Base-by-base conservation (phyloP, 2,888 invertebrate genomes). In the Embidobia sp. region DNA sequence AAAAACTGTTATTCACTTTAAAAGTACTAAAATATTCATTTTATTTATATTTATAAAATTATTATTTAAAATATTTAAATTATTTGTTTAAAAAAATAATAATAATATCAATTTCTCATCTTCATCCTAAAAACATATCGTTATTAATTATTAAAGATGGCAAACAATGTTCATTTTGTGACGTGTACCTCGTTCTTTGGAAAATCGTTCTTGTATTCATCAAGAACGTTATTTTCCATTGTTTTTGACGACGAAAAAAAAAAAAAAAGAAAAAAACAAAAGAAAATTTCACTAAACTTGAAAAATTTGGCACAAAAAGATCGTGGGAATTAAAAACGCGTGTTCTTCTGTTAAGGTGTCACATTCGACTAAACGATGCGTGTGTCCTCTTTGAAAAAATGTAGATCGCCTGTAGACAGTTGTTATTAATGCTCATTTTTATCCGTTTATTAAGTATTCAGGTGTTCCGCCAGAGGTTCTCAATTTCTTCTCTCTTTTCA, bases 401-500 rank as follows among this genome's bases (percentile, higher is more conserved):
- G 87, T 88, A 82, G 87, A 89, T 88, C 86, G 86, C 82, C 81
- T 84, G 83, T 83, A 85, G 84, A 86, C 83, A 82, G 84, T 85
- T 85, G 87, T 89, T 88, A 89, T 88, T 88, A 88, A 88, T 89
- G 88, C 88, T 88, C 88, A 87, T 89, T 89, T n/a, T 88, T 88
- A 88, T 88, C 87, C 88, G 85, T 89, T 89, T 89, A 87, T 87
- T 88, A 89, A 88, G 89, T 89, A 87, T 89, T 89, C 89, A 89
- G 89, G 89, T 89, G 89, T 89, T 89, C 87, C 80, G 67, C 37
- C 86, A 88, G 87, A 55, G 88, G 84, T 79, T 86, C 88, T 87
- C 88, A 87, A 73, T 79, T 48, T 51, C 49, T 40, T 67, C 44
- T 33, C 16, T 37, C 31, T 73, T 29, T 55, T 49, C 44, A 57